These are phyloP conservation scores for Nothobranchius kuhntae DNA, from an alignment of 2,113 vertebrate species.

Conservation along the genomic window DNA sequence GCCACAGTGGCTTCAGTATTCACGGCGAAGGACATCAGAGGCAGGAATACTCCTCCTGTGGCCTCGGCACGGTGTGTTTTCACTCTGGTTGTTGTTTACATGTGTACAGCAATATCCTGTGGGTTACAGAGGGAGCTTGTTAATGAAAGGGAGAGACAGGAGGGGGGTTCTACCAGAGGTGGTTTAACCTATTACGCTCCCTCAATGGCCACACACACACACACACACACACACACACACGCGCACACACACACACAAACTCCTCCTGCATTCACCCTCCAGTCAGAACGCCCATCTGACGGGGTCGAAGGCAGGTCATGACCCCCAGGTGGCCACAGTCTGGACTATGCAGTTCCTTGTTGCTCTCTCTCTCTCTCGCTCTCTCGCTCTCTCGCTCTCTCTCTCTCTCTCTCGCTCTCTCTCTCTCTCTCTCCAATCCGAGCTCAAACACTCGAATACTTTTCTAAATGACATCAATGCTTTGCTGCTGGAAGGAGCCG, in stretches of 20 bases:
- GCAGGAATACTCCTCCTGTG: constrained; percentile 36
- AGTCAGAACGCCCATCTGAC: constrained; percentile 89
- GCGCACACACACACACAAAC: constrained; percentile 62
- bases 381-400: constrained; percentile 1
- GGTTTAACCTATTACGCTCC: constrained; percentile 1
- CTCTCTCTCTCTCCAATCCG: constrained; percentile 7
- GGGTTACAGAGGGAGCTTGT: constrained; percentile 78
- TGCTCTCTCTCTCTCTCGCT: constrained; percentile 1
- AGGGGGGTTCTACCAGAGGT: constrained; percentile 26
- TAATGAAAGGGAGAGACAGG: constrained; percentile 39
- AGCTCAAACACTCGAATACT: constrained; percentile 31
- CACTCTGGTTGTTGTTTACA: constrained; percentile 64
- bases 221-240: constrained; percentile 14
- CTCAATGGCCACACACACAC: not conserved
- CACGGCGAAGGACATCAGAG: constrained; percentile 37
- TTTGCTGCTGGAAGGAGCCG: constrained; percentile 21
- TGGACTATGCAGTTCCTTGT: constrained; percentile 29
- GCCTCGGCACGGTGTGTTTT: constrained; percentile 22
- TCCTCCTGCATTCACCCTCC: constrained; percentile 67
- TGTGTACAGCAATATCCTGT: constrained; percentile 58
- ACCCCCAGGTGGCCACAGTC: constrained; percentile 90
- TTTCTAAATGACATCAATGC: constrained; percentile 3
- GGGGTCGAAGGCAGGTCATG: constrained; percentile 94
- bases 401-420: constrained; percentile 3
- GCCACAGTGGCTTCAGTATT: constrained; percentile 52